A percentile compares a stretch with the other conserved stretches of the same genome.
These are phyloP conservation scores for Copidosoma aretas DNA, from an alignment of 2,888 invertebrate genomes.

Conservation along the genomic window DNA sequence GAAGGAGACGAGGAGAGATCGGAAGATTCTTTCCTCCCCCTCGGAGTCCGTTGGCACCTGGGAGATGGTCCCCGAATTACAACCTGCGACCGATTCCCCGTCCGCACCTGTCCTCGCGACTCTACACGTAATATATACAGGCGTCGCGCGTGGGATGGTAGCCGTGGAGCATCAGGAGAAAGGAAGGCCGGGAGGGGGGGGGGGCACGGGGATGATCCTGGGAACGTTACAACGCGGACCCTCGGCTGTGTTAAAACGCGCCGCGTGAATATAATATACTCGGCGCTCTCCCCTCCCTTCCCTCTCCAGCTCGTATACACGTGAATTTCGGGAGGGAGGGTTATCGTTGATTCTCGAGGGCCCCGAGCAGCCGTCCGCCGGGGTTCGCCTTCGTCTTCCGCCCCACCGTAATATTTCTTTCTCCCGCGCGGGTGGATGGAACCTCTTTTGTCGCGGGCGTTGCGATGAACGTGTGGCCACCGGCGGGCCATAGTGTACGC, in stretches of 20 bases:
- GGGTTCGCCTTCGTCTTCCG: slow-evolving; percentile 17
- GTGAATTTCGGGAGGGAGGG: neutral
- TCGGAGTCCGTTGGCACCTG: neutral
- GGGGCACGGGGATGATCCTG: slow-evolving; percentile 27
- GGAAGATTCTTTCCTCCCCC: slow-evolving; percentile 16
- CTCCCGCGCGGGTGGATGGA: neutral
- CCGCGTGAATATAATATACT: slow-evolving; percentile 25
- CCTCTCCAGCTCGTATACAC: neutral
- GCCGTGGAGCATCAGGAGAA: neutral
- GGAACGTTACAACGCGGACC: slow-evolving; percentile 30
- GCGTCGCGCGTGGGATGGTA: slow-evolving; percentile 17
- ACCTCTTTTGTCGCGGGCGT: too few relatives aligned
- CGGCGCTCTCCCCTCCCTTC: neutral
- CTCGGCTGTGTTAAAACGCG: slow-evolving; percentile 29
- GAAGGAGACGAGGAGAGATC: slow-evolving; percentile 31
- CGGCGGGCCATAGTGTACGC: too few relatives aligned
- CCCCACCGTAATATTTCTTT: neutral
- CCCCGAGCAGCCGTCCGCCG: slow-evolving; percentile 13
- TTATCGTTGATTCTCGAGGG: slow-evolving; percentile 32
- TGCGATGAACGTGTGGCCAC: too few relatives aligned
- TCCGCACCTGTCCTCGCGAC: too few relatives aligned
- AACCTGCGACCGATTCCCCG: slow-evolving; percentile 22
- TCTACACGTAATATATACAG: slow-evolving; percentile 3
- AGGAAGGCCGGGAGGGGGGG: neutral
- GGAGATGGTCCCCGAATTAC: neutral